Conservation (phyloP, 2,797 vertebrate species). For the Rhincodon typus region DNA sequence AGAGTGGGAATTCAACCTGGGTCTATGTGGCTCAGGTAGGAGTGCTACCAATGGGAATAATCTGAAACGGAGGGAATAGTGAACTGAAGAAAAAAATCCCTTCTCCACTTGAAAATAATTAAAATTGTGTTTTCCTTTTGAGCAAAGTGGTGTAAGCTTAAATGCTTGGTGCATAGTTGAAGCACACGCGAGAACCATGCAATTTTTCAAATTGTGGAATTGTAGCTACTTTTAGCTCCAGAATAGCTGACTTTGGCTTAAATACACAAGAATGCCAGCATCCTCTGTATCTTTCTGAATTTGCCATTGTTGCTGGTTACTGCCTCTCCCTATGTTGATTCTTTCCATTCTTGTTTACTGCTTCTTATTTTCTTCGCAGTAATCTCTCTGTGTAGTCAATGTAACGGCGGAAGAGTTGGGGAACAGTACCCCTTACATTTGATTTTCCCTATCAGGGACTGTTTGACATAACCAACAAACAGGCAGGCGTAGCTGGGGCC, state of each 20-base stretch:
- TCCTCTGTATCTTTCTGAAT: too few relatives aligned
- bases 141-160: neutral
- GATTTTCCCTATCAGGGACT: too few relatives aligned
- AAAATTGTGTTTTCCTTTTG: too few relatives aligned
- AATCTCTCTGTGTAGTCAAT: neutral
- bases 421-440: too few relatives aligned
- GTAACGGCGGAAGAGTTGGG: too few relatives aligned
- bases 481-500: too few relatives aligned
- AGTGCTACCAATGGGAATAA: too few relatives aligned
- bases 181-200: neutral
- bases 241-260: neutral
- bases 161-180: neutral
- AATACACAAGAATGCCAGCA: neutral
- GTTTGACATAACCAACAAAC: too few relatives aligned
- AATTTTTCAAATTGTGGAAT: neutral
- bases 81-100: too few relatives aligned
- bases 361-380: neutral
- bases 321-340: neutral
- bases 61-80: too few relatives aligned
- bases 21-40: too few relatives aligned
- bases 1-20: too few relatives aligned
- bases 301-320: neutral
- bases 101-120: neutral
- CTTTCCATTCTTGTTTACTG: neutral
- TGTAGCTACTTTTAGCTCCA: neutral